phyloP scores from a whole-genome alignment of 2,113 vertebrate species.

The Hydrolagus affinis region DNA sequence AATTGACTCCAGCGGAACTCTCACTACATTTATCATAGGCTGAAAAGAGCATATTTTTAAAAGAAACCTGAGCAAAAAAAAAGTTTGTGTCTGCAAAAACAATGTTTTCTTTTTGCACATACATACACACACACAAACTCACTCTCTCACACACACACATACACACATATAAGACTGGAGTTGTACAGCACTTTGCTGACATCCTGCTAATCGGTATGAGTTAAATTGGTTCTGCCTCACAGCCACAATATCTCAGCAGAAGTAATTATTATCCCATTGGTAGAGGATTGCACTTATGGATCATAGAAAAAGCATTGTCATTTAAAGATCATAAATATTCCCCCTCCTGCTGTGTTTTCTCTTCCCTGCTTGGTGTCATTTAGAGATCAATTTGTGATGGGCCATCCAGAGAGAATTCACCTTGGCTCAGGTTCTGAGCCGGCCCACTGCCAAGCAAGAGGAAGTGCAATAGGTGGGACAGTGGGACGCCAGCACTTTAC shows the following conservation, averaged over 20 bases:
- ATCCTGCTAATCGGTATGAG: constrained; percentile 29
- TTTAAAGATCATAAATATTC: constrained; percentile 34
- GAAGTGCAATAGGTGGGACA: neutral
- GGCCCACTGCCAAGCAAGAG: constrained; percentile 31
- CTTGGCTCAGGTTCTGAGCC: constrained; percentile 34
- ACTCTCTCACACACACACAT: no score
- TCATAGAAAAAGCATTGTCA: constrained; percentile 20
- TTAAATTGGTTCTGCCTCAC: constrained; percentile 32
- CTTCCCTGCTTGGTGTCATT: constrained; percentile 5
- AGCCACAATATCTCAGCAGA: constrained; percentile 30
- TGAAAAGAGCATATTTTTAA: neutral
- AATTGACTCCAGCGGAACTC: constrained; percentile 24
- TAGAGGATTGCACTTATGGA: constrained; percentile 30
- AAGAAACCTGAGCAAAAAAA: constrained; percentile 20
- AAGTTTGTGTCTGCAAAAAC: neutral
- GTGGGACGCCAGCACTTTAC: neutral
- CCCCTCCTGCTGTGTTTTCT: constrained; percentile 17
- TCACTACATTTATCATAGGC: constrained; percentile 32
- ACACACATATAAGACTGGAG: neutral
- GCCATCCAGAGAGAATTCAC: constrained; percentile 36
- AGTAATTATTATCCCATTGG: constrained; percentile 33
- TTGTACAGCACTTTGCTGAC: constrained; percentile 18
- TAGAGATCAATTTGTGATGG: constrained; percentile 23
- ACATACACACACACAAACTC: no score
- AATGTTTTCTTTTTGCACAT: no score